Base-by-base conservation (phyloP, 2,113 vertebrate species). In the Lasiurus borealis region DNA sequence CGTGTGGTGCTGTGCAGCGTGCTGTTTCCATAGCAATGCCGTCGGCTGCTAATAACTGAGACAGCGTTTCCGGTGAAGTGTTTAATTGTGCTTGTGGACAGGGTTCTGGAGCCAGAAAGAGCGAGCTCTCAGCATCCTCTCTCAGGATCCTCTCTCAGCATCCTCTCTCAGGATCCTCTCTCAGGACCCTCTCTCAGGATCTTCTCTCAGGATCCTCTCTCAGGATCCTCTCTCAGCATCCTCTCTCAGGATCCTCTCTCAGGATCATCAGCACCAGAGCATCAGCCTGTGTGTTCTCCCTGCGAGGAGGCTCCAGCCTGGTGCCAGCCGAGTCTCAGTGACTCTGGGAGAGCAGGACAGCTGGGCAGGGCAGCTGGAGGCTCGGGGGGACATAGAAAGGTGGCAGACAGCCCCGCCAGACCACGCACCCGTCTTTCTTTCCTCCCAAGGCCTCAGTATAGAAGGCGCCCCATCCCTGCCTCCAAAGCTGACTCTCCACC, bases 31-130 rank as follows among this genome's bases (percentile, higher is more conserved):
- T 93, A 91, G 96, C 94, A 97, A 98, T 98, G 96, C 34, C 34
- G 93, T 90, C 87, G 34, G 21, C 90, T 93, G 95, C 98, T 93
- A 98, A 97, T 98, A 97, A 98, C 97, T 97, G 90, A 98, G 95
- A 40, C 14, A 93, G 89, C 90, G 40, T 91, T 97, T 97, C 90
- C 97, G 97, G 88, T 93, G 71, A 97, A 91, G 14, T 96, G 81
- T 93, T 98, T 97, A 98, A 97, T 15, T 96, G 92, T 59, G 88
- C 97, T 98, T 96, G 68, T 75, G 96, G 73, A 86, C 12, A 59
- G 5, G 96, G 7, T 97, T 95, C 57, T 71, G 76, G 46, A 95
- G 62, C 84, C 78, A 92, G 92, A 86, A 92, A 95, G 50, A 92
- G 69, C 54, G 62, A 76, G 46, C 46, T 82, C 25, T 93, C 48